Evolutionary conservation across 2,113 vertebrate genomes (phyloP).

Genomic region (Carassius carassius): DNA sequence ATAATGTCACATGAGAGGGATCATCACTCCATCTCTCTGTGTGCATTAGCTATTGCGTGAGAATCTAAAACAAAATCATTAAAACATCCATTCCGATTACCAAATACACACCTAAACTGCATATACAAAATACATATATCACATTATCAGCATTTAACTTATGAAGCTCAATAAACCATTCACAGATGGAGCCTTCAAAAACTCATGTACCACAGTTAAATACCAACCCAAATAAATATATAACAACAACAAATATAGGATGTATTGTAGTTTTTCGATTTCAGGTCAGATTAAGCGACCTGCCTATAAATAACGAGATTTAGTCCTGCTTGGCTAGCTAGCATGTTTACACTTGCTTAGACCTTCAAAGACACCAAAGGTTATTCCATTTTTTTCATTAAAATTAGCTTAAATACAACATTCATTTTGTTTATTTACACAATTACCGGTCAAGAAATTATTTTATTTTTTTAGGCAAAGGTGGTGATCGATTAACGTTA

Average conservation of each 20-base stretch:
- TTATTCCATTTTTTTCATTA: neutral
- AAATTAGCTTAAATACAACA: neutral
- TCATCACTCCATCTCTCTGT: conserved; percentile 46
- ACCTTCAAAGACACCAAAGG: conserved; percentile 27
- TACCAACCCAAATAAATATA: neutral
- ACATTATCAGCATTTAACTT: neutral
- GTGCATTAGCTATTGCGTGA: neutral
- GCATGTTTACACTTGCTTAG: conserved; percentile 20
- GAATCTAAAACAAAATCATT: neutral
- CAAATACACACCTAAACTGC: neutral
- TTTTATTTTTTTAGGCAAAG: neutral
- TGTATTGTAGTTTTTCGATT: neutral
- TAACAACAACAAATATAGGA: neutral
- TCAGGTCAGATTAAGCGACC: neutral
- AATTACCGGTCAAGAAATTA: neutral
- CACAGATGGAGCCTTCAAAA: neutral
- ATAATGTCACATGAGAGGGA: conserved; percentile 69
- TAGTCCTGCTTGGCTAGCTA: neutral
- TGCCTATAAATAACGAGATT: neutral
- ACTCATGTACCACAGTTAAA: neutral
- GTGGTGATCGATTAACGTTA: neutral
- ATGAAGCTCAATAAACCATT: neutral
- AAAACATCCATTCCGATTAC: neutral
- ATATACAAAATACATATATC: neutral
- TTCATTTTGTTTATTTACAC: neutral